Evolutionary conservation across 2,797 vertebrate genomes (phyloP), one percentile per base, ranked within the genome.

Genomic region (Labroides dimidiatus): DNA sequence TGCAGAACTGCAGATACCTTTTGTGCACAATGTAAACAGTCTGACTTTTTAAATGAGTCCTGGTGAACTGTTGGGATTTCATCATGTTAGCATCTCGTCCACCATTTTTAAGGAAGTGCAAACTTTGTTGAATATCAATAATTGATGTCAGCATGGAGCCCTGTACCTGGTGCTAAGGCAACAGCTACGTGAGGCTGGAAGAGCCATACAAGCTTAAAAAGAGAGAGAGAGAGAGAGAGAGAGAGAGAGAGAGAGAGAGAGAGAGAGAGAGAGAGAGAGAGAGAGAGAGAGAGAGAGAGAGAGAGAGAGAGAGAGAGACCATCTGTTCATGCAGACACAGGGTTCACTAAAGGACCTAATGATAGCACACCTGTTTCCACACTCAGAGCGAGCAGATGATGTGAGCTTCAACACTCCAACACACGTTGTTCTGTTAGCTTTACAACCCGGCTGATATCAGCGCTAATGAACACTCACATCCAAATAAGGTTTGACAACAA

Each of bases 301-400:
- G n/a, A n/a, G n/a, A n/a, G n/a, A n/a, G n/a, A n/a, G n/a, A 14
- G 2, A 45, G 17, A 42, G 12, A 13, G 11, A 30, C 37, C 54
- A 58, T 58, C 56, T 53, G 56, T 27, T 52, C 15, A 19, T 27
- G 42, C 10, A 56, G 52, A 17, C 30, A 27, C 2, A 14, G 20
- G 10, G 30, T 39, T 27, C 7, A 60, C 56, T 37, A 30, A 24
- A 44, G 19, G 37, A 52, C 66, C 36, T 21, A 19, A 49, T 63
- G 44, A 55, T 33, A 33, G 43, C 52, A 41, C 43, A 55, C 23
- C 67, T 61, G 56, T 48, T 52, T 39, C 30, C 23, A 55, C 43
- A 24, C 4, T 39, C 41, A 17, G 17, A 43, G 49, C 11, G 37
- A 51, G 54, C 47, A 33, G 37, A 58, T 11, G 45, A 33, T 33